Evolutionary conservation across 2,888 invertebrate species (phyloP), one percentile per base, ranked within the genome.

Genomic region (Scaeva pyrastri): DNA sequence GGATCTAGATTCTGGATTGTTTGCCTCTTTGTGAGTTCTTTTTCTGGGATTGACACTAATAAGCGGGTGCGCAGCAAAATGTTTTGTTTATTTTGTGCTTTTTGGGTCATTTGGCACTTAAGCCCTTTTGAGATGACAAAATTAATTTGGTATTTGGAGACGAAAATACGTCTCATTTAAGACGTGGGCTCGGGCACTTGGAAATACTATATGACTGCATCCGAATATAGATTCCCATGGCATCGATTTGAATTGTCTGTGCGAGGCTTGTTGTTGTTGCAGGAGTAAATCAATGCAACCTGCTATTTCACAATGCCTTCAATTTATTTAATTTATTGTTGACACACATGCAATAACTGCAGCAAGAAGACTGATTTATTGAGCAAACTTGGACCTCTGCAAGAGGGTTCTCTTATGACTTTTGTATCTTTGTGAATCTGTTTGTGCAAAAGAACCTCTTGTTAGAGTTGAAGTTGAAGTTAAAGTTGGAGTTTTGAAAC

Each of bases 31-130:
- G 39, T 31, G 23, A n/a, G 36, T 70, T 73, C 52, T 73, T 52
- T 60, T 64, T 62, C 16, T 23, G 52, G 31, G 21, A 60, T n/a
- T 74, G 83, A 83, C 78, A 78, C 68, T 74, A 78, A 83, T 83
- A 68, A 45, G 52, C 70, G 43, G 52, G 39, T 23, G 68, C 50
- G 39, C 31, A 66, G 8, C 16, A 50, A 36, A 19, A 68, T 2
- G 36, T 26, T 68, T 50, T 68, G 45, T 78, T 68, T 66, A 10
- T 60, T 68, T 79, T 64, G 26, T 48, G 56, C 43, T 68, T 70
- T 81, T 71, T 81, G 56, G 79, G 83, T 84, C 84, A 79, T 75
- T 75, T 66, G 56, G 39, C 56, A 70, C 60, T 64, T 50, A 62
- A 83, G 83, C 64, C 70, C 73, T 66, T 48, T 52, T 64, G 48